These are phyloP conservation scores for Tenthredo notha DNA, from an alignment of 2,888 invertebrate species.

Conservation along the genomic window DNA sequence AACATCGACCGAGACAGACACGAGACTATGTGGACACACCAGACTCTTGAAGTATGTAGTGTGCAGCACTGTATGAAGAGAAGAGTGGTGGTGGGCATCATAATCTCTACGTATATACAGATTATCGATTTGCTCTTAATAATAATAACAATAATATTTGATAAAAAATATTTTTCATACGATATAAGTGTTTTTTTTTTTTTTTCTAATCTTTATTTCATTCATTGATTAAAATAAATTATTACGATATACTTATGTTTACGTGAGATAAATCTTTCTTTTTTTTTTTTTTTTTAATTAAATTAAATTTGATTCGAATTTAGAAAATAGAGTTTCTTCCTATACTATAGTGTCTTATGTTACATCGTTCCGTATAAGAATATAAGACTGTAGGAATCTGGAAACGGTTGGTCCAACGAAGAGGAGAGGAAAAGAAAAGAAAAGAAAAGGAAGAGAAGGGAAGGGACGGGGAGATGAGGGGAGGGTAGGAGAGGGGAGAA, in stretches of 20 bases:
- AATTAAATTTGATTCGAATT: not conserved
- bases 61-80: not conserved
- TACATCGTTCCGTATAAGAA: not conserved
- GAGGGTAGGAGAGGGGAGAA: not conserved
- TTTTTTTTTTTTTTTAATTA: not conserved
- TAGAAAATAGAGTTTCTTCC: not conserved
- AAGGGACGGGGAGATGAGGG: not conserved
- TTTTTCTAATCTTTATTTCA: not conserved
- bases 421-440: not conserved
- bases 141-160: not conserved
- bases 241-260: not conserved
- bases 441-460: not conserved
- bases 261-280: not conserved
- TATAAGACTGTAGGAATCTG: not conserved
- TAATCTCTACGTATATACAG: not conserved
- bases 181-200: not conserved
- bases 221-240: not conserved
- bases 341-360: not conserved
- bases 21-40: not conserved
- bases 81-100: not conserved
- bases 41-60: not conserved
- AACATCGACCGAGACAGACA: slow-evolving; percentile 8
- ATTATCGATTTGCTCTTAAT: not conserved
- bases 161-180: not conserved
- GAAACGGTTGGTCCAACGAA: slow-evolving; percentile 5